These are phyloP conservation scores for Greenwoodochromis staneri DNA, from an alignment of 2,113 vertebrate species.

Conservation along the genomic window DNA sequence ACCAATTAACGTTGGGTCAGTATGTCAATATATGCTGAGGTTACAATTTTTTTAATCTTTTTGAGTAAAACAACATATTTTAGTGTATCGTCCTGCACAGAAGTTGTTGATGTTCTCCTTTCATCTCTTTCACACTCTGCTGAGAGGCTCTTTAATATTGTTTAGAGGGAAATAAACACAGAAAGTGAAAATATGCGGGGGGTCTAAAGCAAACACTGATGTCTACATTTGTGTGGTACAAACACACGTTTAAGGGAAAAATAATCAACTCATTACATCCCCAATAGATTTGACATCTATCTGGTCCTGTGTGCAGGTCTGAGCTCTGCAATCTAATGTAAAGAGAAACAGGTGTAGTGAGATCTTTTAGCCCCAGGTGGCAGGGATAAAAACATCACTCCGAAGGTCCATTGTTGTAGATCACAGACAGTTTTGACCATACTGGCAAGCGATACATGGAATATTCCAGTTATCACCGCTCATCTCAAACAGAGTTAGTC, in stretches of 20 bases:
- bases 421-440: slow-evolving; percentile 28
- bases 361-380: slow-evolving; percentile 39
- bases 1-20: background rate
- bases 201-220: background rate
- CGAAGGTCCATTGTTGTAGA: slow-evolving; percentile 27
- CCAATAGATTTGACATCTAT: background rate
- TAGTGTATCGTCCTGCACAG: background rate
- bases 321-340: background rate
- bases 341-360: background rate
- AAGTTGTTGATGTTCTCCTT: background rate
- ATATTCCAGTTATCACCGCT: slow-evolving; percentile 42
- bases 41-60: background rate
- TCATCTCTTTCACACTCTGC: background rate
- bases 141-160: slow-evolving; percentile 13
- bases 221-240: background rate
- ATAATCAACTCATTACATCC: background rate
- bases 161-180: slow-evolving; percentile 18
- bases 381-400: slow-evolving; percentile 45
- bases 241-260: background rate
- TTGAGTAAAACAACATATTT: background rate
- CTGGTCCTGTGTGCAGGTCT: background rate
- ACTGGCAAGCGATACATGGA: slow-evolving; percentile 33
- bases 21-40: background rate
- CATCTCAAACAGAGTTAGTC: slow-evolving; percentile 25
- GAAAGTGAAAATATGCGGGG: background rate